phyloP scores from a whole-genome alignment of 2,888 invertebrate species.

The Alcis repandata region DNA sequence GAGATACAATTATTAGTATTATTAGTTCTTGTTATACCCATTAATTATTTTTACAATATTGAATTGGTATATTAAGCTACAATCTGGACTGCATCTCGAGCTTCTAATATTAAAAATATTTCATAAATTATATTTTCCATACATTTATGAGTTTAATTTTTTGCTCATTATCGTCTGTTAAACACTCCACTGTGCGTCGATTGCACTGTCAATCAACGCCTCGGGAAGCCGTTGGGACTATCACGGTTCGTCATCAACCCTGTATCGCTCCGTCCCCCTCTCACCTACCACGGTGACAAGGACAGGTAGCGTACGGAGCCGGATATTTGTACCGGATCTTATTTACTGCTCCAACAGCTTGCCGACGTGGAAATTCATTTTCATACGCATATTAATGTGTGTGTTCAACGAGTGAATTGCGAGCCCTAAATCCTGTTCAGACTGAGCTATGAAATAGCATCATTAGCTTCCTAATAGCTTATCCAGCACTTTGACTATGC shows the following conservation, averaged over 20 bases:
- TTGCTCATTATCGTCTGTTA: slow-evolving; percentile 8
- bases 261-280: slow-evolving; percentile 52
- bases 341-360: slow-evolving; percentile 76
- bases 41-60: too few relatives aligned
- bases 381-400: slow-evolving; percentile 72
- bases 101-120: too few relatives aligned
- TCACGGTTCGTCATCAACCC: slow-evolving; percentile 63
- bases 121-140: too few relatives aligned
- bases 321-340: slow-evolving; percentile 80
- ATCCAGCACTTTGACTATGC: too few relatives aligned
- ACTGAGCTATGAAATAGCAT: not conserved
- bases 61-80: too few relatives aligned
- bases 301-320: slow-evolving; percentile 52
- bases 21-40: too few relatives aligned
- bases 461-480: too few relatives aligned
- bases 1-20: too few relatives aligned
- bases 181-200: slow-evolving; percentile 57
- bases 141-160: too few relatives aligned
- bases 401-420: slow-evolving; percentile 39
- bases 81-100: too few relatives aligned
- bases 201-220: slow-evolving; percentile 77
- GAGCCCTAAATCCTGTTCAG: not conserved
- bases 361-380: slow-evolving; percentile 71
- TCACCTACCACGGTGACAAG: slow-evolving; percentile 46
- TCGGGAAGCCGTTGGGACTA: slow-evolving; percentile 66